phyloP scores from a whole-genome alignment of 2,113 vertebrate species.

The Toxotes jaculatrix region DNA sequence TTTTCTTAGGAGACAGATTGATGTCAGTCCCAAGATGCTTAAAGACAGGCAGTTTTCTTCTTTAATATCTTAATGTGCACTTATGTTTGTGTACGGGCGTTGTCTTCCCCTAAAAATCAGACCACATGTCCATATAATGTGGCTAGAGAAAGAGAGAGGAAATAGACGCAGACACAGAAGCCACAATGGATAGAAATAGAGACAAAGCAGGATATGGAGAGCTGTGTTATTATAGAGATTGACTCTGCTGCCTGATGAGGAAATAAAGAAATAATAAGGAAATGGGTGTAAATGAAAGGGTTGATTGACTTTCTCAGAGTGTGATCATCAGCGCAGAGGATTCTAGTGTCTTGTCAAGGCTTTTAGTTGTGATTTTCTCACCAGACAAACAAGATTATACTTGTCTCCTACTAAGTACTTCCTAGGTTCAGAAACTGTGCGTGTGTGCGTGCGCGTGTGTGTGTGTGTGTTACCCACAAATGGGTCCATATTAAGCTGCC shows the following conservation, averaged over 20 bases:
- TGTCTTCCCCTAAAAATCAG: neutral
- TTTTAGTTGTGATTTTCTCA: conserved; percentile 36
- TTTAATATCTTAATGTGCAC: neutral
- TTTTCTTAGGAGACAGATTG: conserved; percentile 21
- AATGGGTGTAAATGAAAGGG: conserved; percentile 30
- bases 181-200: neutral
- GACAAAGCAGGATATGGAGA: neutral
- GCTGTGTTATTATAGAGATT: neutral
- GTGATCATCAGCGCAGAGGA: conserved; percentile 27
- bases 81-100: neutral
- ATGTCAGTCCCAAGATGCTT: conserved; percentile 10
- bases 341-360: conserved; percentile 2
- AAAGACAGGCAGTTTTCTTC: neutral
- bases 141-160: neutral
- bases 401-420: conserved; percentile 20
- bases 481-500: conserved; percentile 64
- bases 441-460: conserved; percentile 15
- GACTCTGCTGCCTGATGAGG: neutral
- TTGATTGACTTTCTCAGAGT: conserved; percentile 33
- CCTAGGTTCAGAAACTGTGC: conserved; percentile 8
- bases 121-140: neutral
- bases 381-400: conserved; percentile 29
- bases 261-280: conserved; percentile 20
- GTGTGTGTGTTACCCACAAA: conserved; percentile 27
- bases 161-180: neutral